Evolutionary conservation across 2,113 vertebrate genomes (phyloP).

Genomic region (Mystacornis crossleyi): DNA sequence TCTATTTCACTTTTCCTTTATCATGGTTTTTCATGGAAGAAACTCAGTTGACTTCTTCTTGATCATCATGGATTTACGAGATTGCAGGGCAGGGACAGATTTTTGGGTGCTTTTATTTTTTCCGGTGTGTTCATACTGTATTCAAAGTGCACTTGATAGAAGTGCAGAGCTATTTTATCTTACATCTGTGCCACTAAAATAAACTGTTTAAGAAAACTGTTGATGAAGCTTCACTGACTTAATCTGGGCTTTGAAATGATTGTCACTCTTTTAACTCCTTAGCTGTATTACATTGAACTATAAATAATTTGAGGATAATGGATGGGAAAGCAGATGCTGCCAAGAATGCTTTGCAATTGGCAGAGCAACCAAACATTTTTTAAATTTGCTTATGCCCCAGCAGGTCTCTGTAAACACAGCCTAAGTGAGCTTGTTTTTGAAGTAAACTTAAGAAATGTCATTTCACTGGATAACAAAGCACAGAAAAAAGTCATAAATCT

Average conservation of each 20-base stretch:
- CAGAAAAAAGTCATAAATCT: background rate
- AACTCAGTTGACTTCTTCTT: background rate
- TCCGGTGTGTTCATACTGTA: background rate
- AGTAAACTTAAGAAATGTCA: background rate
- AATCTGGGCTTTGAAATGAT: background rate
- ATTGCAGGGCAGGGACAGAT: background rate
- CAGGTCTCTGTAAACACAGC: background rate
- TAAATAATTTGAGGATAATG: background rate
- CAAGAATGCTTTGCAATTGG: background rate
- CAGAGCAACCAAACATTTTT: background rate
- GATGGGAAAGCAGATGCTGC: background rate
- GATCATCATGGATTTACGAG: accelerated
- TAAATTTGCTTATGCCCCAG: background rate
- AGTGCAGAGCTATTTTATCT: background rate
- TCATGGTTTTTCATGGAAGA: background rate
- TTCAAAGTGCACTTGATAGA: background rate
- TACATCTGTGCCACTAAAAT: background rate
- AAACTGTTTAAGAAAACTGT: background rate
- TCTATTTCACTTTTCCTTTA: background rate
- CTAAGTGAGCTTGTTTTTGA: background rate
- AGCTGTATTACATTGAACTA: background rate
- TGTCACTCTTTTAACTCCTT: background rate
- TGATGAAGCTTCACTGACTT: background rate
- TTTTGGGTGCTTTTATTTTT: background rate
- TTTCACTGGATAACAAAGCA: background rate